Evolutionary conservation across 2,797 vertebrate species (phyloP), one percentile per base, ranked within the genome.

Genomic region (Enteromius mattozi): DNA sequence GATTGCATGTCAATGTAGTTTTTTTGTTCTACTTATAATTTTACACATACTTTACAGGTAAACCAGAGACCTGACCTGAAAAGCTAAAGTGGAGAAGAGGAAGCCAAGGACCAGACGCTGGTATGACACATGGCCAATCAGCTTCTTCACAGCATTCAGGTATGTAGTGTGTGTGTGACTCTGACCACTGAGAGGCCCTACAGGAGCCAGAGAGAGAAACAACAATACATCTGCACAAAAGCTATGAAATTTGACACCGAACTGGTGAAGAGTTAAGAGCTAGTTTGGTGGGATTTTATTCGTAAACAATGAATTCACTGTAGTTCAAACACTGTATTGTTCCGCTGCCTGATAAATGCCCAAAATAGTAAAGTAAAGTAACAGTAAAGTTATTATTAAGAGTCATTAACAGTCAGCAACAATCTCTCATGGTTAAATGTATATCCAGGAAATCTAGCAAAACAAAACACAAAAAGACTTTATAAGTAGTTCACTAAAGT

Each of bases 101-200:
- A 96, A 96, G 42, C 93, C 92, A 0, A 95, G 89, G 16, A 95
- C 90, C 59, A 96, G 90, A 1, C 90, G 87, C 21, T 81, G 90
- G 59, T 93, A 96, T 0, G 94, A 92, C 16, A 85, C 3, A 69
- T 95, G 94, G 59, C 89, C 37, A 0, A 93, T 1, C 27, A 95
- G 80, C 83, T 88, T 89, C 88, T 90, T 93, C 66, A 95, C 86
- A 1, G 92, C 92, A 40, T 83, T 86, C 35, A 90, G 12, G 69
- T 90, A 95, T 3, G 93, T 85, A 0, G 88, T 86, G 27, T 33
- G 80, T 1, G 71, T 81, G 68, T 78, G 88, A 27, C 88, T 82
- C 66, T 78, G 87, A 24, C 88, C 76, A 40, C 81, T 74, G 56
- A 80, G 19, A 3, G 89, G 86, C 1, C 66, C 94, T 94, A 84